These are phyloP conservation scores for Neotoxoptera formosana DNA, from an alignment of 1,140 invertebrate genomes.

Conservation along the genomic window DNA sequence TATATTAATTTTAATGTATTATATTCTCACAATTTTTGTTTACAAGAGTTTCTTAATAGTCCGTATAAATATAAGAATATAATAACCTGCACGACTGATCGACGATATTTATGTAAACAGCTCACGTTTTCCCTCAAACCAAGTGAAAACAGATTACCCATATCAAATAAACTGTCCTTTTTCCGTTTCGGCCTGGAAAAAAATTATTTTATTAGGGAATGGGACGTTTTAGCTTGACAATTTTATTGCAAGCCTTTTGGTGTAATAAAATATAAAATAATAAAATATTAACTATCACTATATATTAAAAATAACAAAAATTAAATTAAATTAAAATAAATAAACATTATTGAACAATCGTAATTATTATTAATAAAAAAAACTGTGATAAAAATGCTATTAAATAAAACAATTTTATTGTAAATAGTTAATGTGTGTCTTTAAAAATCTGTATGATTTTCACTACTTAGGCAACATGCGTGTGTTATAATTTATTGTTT, in stretches of 20 bases:
- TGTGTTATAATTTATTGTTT: background rate
- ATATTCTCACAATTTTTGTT: background rate
- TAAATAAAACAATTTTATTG: background rate
- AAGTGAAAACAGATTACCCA: background rate
- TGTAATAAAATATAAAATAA: background rate
- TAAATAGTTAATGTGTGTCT: background rate
- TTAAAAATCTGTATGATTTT: background rate
- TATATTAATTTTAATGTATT: background rate
- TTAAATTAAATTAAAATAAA: no score
- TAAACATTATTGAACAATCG: background rate
- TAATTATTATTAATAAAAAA: background rate
- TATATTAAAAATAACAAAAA: no score
- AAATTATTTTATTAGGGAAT: background rate
- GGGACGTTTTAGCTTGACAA: background rate
- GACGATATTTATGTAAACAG: background rate
- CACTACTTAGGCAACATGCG: background rate
- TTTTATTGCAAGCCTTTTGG: background rate
- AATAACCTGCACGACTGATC: background rate
- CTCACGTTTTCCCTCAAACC: background rate
- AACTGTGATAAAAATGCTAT: no score
- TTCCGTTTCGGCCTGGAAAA: background rate
- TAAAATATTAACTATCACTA: background rate
- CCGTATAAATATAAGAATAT: background rate
- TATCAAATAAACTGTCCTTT: background rate
- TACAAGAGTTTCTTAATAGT: background rate